Evolutionary conservation across 2,113 vertebrate species (phyloP), one percentile per base, ranked within the genome.

Genomic region (Oreochromis niloticus): DNA sequence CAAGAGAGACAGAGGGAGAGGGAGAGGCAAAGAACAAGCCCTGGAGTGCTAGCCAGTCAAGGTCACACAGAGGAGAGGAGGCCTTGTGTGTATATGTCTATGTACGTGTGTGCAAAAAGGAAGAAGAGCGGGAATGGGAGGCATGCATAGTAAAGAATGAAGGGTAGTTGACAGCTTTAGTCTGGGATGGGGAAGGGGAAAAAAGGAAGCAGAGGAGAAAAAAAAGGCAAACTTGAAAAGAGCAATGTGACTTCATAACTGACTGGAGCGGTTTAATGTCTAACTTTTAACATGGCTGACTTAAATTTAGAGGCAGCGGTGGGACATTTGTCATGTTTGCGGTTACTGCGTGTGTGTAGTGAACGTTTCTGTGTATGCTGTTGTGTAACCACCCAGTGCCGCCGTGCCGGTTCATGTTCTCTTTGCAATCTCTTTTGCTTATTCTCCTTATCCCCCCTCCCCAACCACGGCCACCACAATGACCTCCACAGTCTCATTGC

Each of bases 21-120:
- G 41, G 71, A 90, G 81, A 93, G 83, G 91, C 86, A 90, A 87
- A 93, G 93, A 95, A 94, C 89, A 88, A 92, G 94, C 86, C 94
- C 92, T 52, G 87, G 93, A 95, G 92, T 93, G 93, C 92, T 95
- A 93, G 92, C 89, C 83, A 95, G 94, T 93, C 93, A 96, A 96
- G 95, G 95, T 96, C 95, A 94, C 71, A 32, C 91, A 95, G 93
- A 96, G 94, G 94, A 95, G 93, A 96, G 73, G 66, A 92, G 87
- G 89, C 91, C 91, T 82, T 82, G 91, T n/a, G 46, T 87, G 81
- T 80, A 43, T 59, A 2, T 85, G 54, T 91, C 34, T 87, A 56
- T 66, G 52, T 87, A 83, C 57, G 85, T 81, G 82, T 87, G 83
- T 87, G 81, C 55, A 57, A 59, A 39, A 61, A 59, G 82, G 27